Evolutionary conservation across 2,888 invertebrate species (phyloP).

Genomic region (Pristionchus exspectatus): DNA sequence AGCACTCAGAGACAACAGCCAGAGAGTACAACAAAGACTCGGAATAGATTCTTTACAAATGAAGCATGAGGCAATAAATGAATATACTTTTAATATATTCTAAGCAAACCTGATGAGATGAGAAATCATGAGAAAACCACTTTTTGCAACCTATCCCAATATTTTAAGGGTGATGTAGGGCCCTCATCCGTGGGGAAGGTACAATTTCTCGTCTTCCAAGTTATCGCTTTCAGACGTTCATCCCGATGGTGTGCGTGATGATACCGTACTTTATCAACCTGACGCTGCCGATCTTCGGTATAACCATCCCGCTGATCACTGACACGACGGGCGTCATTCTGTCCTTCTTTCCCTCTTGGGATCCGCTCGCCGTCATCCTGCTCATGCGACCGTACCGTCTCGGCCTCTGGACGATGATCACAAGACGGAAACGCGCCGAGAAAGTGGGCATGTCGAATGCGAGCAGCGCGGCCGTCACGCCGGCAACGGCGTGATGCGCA

Average conservation of each 20-base stretch:
- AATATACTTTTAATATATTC: no score
- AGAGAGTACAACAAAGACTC: no score
- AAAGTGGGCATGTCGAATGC: no score
- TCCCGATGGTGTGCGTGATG: background rate
- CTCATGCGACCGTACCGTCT: conserved; percentile 1
- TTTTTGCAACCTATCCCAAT: no score
- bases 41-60: no score
- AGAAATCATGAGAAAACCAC: no score
- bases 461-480: no score
- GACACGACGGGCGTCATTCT: background rate
- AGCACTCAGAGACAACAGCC: no score
- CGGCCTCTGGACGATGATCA: background rate
- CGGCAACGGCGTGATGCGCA: no score
- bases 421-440: background rate
- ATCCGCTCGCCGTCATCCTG: background rate
- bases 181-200: background rate
- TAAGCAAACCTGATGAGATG: no score
- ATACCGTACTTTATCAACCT: background rate
- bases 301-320: background rate
- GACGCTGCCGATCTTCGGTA: background rate
- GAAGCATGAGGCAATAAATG: no score
- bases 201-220: background rate
- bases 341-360: background rate
- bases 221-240: background rate
- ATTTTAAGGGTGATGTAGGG: no score